Evolutionary conservation across 2,113 vertebrate species (phyloP).

Genomic region (Xiphorhynchus elegans): DNA sequence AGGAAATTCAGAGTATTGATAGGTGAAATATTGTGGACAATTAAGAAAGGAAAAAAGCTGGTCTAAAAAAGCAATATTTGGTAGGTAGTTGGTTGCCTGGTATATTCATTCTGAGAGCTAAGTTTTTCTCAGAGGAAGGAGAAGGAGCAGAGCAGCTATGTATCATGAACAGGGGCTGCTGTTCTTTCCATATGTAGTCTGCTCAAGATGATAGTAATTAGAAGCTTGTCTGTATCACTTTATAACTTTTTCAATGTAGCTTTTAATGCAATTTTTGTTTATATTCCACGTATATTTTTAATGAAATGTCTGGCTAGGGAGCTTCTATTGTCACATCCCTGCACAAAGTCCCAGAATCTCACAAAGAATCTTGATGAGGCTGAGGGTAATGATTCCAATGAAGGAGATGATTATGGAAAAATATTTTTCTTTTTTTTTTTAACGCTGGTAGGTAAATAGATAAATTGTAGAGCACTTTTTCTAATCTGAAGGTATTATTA

Average conservation of each 20-base stretch:
- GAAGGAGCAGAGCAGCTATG: conserved; percentile 14
- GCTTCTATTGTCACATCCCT: background rate
- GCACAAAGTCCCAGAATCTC: background rate
- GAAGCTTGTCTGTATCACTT: background rate
- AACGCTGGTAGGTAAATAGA: background rate
- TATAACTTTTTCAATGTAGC: background rate
- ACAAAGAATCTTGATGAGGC: background rate
- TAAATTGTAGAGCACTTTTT: background rate
- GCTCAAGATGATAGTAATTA: background rate
- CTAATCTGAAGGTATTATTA: background rate
- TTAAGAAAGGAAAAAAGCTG: conserved; percentile 39
- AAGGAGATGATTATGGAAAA: background rate
- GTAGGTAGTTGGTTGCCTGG: conserved; percentile 3
- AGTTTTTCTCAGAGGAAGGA: conserved; percentile 39
- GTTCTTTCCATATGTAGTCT: background rate
- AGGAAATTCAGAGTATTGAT: conserved; percentile 40
- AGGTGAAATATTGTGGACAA: conserved; percentile 57
- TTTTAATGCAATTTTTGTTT: background rate
- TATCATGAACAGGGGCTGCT: background rate
- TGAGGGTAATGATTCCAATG: background rate
- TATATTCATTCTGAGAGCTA: conserved; percentile 23
- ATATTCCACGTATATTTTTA: background rate
- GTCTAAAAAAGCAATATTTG: conserved; percentile 33
- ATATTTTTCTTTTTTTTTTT: background rate
- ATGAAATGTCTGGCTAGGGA: background rate